Conservation (phyloP, 2,888 invertebrate genomes). For the Agrenia bidenticulata region DNA sequence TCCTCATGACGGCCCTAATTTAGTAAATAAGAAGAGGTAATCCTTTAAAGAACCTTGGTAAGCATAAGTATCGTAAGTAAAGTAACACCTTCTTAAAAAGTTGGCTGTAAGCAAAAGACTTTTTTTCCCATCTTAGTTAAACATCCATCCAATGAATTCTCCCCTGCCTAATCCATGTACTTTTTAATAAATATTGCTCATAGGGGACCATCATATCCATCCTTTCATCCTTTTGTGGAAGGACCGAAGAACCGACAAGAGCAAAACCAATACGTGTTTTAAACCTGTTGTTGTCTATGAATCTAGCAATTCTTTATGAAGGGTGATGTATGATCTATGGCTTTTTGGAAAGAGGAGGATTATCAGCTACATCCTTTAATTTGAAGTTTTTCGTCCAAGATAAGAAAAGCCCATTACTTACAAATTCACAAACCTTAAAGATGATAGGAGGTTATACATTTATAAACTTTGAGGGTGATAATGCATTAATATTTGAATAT, state of each 20-base stretch:
- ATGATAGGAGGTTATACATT: too few relatives aligned
- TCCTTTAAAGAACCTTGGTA: too few relatives aligned
- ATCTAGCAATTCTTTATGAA: neutral
- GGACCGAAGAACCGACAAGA: conserved; percentile 1
- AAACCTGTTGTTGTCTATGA: conserved; percentile 1
- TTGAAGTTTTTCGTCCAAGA: neutral
- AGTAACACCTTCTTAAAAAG: conserved; percentile 2
- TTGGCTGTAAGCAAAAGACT: neutral
- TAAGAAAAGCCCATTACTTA: neutral
- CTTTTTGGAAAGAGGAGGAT: conserved; percentile 11
- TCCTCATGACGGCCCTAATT: too few relatives aligned
- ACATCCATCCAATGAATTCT: neutral
- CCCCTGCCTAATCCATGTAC: conserved; percentile 3
- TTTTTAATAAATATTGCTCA: conserved; percentile 9
- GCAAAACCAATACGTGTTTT: conserved; percentile 7
- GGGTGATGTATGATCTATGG: conserved; percentile 9
- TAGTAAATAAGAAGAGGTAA: too few relatives aligned
- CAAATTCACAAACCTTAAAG: too few relatives aligned
- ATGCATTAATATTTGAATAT: neutral
- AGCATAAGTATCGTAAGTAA: neutral
- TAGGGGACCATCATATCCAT: neutral
- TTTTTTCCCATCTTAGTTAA: neutral
- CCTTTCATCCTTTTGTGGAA: conserved; percentile 13
- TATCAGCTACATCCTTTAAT: conserved; percentile 7
- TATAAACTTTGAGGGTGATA: too few relatives aligned